Evolutionary conservation across 2,888 invertebrate genomes (phyloP).

Genomic region (Agrypnus murinus): DNA sequence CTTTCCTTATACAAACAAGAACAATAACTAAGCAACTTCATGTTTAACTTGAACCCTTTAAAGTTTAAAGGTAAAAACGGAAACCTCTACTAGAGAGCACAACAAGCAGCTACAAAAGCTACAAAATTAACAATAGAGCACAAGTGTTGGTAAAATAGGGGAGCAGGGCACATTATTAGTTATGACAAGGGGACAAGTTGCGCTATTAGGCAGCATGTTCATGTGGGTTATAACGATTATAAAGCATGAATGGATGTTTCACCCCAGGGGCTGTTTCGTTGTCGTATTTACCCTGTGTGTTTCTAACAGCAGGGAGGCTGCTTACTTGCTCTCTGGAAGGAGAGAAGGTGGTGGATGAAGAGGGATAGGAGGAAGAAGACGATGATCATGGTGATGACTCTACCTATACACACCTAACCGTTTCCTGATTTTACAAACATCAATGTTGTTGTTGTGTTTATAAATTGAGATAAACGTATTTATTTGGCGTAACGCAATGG

Average conservation of each 20-base stretch:
- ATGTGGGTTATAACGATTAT: constrained; percentile 62
- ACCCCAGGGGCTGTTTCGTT: constrained; percentile 39
- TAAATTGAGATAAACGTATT: no score
- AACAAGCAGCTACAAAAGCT: constrained; percentile 41
- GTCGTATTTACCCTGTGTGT: constrained; percentile 36
- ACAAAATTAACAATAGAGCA: constrained; percentile 48
- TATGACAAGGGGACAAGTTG: constrained; percentile 62
- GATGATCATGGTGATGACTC: no score
- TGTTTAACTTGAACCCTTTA: constrained; percentile 34
- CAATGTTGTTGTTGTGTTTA: no score
- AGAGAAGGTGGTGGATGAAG: no score
- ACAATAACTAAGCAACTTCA: constrained; percentile 25
- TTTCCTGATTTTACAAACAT: no score
- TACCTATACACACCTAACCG: no score
- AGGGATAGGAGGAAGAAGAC: no score
- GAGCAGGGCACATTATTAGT: constrained; percentile 48
- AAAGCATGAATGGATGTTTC: constrained; percentile 57
- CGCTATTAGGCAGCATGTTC: constrained; percentile 65
- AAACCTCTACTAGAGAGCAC: constrained; percentile 33
- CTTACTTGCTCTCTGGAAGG: no score
- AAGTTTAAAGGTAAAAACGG: constrained; percentile 32
- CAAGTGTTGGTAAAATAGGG: constrained; percentile 44
- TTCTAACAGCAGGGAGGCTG: constrained; percentile 12
- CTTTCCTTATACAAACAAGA: constrained; percentile 23
- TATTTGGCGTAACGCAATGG: no score